These are phyloP conservation scores for Drosophila pallidifrons DNA, from an alignment of 1,140 invertebrate species.

Conservation along the genomic window DNA sequence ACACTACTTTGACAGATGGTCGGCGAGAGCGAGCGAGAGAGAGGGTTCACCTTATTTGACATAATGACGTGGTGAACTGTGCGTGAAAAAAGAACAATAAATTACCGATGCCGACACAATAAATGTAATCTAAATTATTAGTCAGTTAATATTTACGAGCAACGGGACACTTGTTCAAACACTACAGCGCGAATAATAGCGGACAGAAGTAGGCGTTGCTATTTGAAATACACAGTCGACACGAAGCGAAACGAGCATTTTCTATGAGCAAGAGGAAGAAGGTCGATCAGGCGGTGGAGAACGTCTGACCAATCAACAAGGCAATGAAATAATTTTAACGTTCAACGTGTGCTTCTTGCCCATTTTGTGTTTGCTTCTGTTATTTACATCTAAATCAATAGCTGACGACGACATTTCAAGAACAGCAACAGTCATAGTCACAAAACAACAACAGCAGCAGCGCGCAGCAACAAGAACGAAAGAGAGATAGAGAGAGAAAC, in stretches of 20 bases:
- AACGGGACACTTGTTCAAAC: constrained; percentile 1
- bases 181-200: background rate
- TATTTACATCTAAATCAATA: constrained; percentile 37
- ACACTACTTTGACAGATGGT: constrained; percentile 34
- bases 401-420: constrained; percentile 13
- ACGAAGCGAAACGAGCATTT: constrained; percentile 29
- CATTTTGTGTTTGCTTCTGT: constrained; percentile 36
- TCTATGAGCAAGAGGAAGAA: constrained; percentile 45
- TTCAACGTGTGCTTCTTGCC: constrained; percentile 38
- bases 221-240: constrained; percentile 21
- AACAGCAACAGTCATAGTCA: constrained; percentile 6
- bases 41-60: constrained; percentile 42
- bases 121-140: constrained; percentile 61
- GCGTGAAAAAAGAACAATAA: constrained; percentile 77
- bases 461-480: background rate
- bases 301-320: constrained; percentile 33
- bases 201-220: constrained; percentile 16
- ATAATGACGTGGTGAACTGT: constrained; percentile 77
- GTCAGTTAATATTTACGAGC: constrained; percentile 49
- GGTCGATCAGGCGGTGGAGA: constrained; percentile 40
- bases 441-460: constrained; percentile 15
- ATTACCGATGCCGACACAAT: constrained; percentile 72
- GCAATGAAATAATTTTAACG: constrained; percentile 70
- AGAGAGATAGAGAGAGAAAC: background rate
- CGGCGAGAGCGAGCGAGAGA: constrained; percentile 9